Conservation (phyloP, 2,113 vertebrate genomes). For the Camelus dromedarius region DNA sequence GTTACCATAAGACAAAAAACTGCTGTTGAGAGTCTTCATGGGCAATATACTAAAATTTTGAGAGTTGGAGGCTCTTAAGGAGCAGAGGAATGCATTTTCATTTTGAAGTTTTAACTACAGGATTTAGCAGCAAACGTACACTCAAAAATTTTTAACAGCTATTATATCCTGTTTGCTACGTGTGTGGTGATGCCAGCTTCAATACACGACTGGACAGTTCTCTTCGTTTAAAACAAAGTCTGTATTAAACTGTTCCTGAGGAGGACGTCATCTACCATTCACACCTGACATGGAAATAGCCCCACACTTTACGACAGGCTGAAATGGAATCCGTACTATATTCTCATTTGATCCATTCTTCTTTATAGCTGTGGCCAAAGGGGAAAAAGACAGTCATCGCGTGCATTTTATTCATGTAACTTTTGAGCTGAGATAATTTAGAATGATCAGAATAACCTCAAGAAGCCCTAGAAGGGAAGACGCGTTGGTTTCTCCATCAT, state of each 20-base stretch:
- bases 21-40: not conserved
- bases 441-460: not conserved
- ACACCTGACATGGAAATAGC: not conserved
- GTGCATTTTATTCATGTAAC: constrained; percentile 1
- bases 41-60: not conserved
- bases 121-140: not conserved
- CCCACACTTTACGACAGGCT: not conserved
- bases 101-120: not conserved
- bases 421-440: not conserved
- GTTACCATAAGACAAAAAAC: not conserved
- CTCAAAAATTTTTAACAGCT: not conserved
- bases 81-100: not conserved
- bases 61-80: not conserved
- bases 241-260: not conserved
- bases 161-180: not conserved
- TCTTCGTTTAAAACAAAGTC: not conserved
- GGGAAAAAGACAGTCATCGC: constrained; percentile 50
- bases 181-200: not conserved
- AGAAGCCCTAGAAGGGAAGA: constrained; percentile 43
- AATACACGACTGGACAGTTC: not conserved
- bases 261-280: not conserved
- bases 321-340: not conserved
- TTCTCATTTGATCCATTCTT: constrained; percentile 56
- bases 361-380: constrained; percentile 52
- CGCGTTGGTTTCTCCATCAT: not conserved